Evolutionary conservation across 2,113 vertebrate species (phyloP).

Genomic region (Hippocampus abdominalis): DNA sequence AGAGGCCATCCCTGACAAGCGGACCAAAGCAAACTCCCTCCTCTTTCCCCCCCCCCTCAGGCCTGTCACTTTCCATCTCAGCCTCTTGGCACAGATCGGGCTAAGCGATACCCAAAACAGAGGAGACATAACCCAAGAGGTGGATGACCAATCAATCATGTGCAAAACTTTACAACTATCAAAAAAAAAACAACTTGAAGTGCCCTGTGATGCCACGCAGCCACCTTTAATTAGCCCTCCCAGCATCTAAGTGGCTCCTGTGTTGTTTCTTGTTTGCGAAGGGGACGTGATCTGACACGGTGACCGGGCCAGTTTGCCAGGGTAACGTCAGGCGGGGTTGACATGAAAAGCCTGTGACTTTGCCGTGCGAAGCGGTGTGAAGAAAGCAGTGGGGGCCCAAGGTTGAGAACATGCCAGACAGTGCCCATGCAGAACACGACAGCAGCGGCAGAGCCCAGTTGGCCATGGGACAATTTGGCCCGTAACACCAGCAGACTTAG

Average conservation of each 20-base stretch:
- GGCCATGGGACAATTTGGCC: slow-evolving; percentile 71
- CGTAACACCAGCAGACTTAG: slow-evolving; percentile 70
- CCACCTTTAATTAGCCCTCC: slow-evolving; percentile 6
- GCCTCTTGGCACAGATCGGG: slow-evolving; percentile 32
- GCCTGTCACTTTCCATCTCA: slow-evolving; percentile 48
- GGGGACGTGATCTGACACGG: slow-evolving; percentile 31
- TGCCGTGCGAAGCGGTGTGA: slow-evolving; percentile 45
- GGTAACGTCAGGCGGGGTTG: slow-evolving; percentile 33
- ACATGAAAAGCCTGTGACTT: slow-evolving; percentile 54
- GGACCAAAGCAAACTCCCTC: slow-evolving; percentile 64
- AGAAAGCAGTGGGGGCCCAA: slow-evolving; percentile 44
- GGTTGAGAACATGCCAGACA: slow-evolving; percentile 55
- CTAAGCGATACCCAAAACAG: slow-evolving; percentile 11
- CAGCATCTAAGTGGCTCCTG: not conserved
- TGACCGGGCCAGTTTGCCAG: slow-evolving; percentile 38
- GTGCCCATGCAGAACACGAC: slow-evolving; percentile 52
- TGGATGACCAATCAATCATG: not conserved
- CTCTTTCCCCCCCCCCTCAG: slow-evolving; percentile 18
- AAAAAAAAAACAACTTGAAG: not conserved
- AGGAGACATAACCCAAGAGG: not conserved
- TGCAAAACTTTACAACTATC: not conserved
- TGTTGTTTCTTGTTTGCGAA: slow-evolving; percentile 13
- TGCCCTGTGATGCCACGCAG: not conserved
- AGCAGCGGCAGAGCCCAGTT: slow-evolving; percentile 62
- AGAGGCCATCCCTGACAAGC: slow-evolving; percentile 73